phyloP scores from a whole-genome alignment of 2,797 vertebrate species.

The Craterocephalus amniculus region DNA sequence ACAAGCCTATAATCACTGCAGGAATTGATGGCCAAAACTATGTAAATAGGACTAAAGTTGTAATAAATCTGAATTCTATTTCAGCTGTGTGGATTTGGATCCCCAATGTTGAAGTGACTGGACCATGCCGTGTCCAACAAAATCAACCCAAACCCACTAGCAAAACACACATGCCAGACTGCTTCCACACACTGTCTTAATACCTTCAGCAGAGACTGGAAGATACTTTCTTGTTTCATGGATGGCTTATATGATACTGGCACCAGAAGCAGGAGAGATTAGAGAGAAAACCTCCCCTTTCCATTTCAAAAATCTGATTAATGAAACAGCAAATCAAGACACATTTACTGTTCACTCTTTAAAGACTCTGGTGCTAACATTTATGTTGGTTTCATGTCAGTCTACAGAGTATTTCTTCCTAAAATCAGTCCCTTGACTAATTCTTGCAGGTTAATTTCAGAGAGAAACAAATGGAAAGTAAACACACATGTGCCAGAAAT shows the following conservation, averaged over 20 bases:
- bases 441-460: slow-evolving; percentile 11
- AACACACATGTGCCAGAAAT: slow-evolving; percentile 34
- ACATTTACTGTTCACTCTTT: slow-evolving; percentile 43
- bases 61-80: slow-evolving; percentile 56
- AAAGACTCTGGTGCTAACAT: slow-evolving; percentile 31
- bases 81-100: slow-evolving; percentile 58
- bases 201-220: slow-evolving; percentile 45
- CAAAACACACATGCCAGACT: slow-evolving; percentile 68
- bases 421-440: too few relatives aligned
- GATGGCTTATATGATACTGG: slow-evolving; percentile 32
- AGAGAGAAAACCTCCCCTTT: slow-evolving; percentile 19
- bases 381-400: slow-evolving; percentile 37
- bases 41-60: slow-evolving; percentile 47
- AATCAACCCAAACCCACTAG: slow-evolving; percentile 54
- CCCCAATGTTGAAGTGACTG: slow-evolving; percentile 51
- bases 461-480: slow-evolving; percentile 2
- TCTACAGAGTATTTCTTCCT: slow-evolving; percentile 32
- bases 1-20: slow-evolving; percentile 35
- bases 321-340: slow-evolving; percentile 3
- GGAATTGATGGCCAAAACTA: slow-evolving; percentile 30
- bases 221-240: slow-evolving; percentile 10
- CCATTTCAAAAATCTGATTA: slow-evolving; percentile 10
- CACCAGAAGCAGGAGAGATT: slow-evolving; percentile 23
- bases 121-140: slow-evolving; percentile 49
- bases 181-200: slow-evolving; percentile 36